Evolutionary conservation across 2,797 vertebrate genomes (phyloP), one percentile per base, ranked within the genome.

Genomic region (Alouatta caraya): DNA sequence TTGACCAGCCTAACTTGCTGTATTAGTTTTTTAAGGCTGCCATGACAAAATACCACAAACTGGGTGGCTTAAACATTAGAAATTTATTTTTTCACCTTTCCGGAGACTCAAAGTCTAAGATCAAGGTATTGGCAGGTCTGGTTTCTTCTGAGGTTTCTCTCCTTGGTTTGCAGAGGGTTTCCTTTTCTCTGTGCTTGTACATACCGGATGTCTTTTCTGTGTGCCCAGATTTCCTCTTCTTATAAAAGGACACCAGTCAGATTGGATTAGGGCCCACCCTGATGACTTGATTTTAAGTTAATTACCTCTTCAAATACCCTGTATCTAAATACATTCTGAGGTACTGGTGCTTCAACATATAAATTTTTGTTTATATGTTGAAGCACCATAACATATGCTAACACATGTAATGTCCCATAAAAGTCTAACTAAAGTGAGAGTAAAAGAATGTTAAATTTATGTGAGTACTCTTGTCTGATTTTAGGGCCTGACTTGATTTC

Each of bases 251-350:
- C 5, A 28, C 42, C 26, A 13, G 26, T 55, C 42, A 30, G 17
- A 73, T 2, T 94, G 28, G 39, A 42, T 42, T 42, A 67, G 4
- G 24, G 28, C 46, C 46, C 11, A 83, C 9, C 8, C 44, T 50
- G 39, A 80, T 17, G 12, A 50, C 50, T 88, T 91, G 11, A 48
- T 57, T 92, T 89, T 61, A n/a, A 93, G 57, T 24, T 50, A 42
- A 50, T 67, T 10, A 44, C 48, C 6, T 73, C 12, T 14, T 64
- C 19, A 61, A 70, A 57, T 5, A 11, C 17, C 10, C n/a, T 42
- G 15, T 80, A 57, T 17, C 30, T 24, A 79, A 59, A 39, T 37
- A 33, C 9, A 55, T 55, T 61, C 57, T 22, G 8, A 88, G 12
- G 5, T 76, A 73, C 14, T 39, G 24, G 44, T 30, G 17, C 21